Percentiles rank a stretch among this genome's conserved stretches.
Evolutionary conservation across 1,140 invertebrate species (phyloP).

Genomic region (Scylla paramamosain): DNA sequence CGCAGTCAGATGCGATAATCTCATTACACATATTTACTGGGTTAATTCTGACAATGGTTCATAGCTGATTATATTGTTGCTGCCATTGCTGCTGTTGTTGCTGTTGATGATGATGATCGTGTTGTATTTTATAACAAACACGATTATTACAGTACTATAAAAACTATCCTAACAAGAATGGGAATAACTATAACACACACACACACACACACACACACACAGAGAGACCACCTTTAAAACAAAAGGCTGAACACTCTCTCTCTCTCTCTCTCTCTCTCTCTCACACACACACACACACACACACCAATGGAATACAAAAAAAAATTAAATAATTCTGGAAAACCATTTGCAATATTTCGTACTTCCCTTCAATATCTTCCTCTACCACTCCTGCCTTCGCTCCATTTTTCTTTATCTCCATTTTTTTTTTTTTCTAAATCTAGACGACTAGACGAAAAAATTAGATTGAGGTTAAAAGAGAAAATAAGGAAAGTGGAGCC

Average conservation of each 20-base stretch:
- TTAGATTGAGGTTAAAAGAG: no score
- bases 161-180: no score
- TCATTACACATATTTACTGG: background rate
- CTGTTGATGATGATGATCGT: background rate
- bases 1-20: background rate
- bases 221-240: no score
- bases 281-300: background rate
- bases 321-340: background rate
- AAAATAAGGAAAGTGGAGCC: no score
- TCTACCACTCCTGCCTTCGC: background rate
- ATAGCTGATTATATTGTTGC: background rate
- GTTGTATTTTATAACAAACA: background rate
- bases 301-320: background rate
- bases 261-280: no score
- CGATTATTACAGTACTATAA: background rate
- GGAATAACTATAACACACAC: background rate
- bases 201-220: no score
- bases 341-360: background rate
- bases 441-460: no score
- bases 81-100: background rate
- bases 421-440: background rate
- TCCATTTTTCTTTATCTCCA: no score
- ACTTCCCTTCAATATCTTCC: background rate
- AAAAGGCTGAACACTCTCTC: no score
- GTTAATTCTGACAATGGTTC: background rate